Conservation (phyloP, 2,888 invertebrate genomes). For the Folsomia manolachei region DNA sequence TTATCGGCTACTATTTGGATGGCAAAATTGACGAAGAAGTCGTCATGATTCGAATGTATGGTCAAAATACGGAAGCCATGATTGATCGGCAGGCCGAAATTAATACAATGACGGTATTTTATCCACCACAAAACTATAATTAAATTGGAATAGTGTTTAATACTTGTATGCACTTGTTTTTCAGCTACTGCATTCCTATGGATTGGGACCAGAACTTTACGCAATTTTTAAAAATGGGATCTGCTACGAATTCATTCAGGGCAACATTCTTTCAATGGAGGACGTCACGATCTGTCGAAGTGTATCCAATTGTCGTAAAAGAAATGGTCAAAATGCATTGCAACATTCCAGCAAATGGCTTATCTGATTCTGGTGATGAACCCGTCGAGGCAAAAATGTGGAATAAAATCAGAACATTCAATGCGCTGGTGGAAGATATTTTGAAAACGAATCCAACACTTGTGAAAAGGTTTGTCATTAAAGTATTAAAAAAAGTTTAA, state of each 20-base stretch:
- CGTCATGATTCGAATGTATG: conserved; percentile 80
- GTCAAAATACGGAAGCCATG: conserved; percentile 86
- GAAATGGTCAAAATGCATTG: conserved; percentile 80
- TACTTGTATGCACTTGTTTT: conserved; percentile 19
- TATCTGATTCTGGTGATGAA: neutral
- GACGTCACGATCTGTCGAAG: conserved; percentile 64
- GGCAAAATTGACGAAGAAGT: conserved; percentile 62
- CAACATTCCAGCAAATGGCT: conserved; percentile 15
- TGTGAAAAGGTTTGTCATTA: conserved; percentile 6
- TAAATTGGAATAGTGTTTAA: neutral
- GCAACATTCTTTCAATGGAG: conserved; percentile 67
- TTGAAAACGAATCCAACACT: conserved; percentile 7
- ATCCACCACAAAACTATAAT: conserved; percentile 1
- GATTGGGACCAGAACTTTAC: conserved; percentile 82
- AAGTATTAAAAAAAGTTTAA: neutral
- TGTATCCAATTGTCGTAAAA: conserved; percentile 72
- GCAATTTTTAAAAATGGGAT: conserved; percentile 91
- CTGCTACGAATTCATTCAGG: conserved; percentile 82
- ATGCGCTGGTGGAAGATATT: conserved; percentile 17
- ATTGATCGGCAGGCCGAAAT: conserved; percentile 85
- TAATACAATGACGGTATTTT: conserved; percentile 53
- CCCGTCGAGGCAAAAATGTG: conserved; percentile 20
- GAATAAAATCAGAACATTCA: conserved; percentile 17
- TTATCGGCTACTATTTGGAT: conserved; percentile 68
- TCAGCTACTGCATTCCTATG: conserved; percentile 66